Evolutionary conservation across 1,140 invertebrate genomes (phyloP), one percentile per base, ranked within the genome.

Genomic region (Druon quercuslanigerum): DNA sequence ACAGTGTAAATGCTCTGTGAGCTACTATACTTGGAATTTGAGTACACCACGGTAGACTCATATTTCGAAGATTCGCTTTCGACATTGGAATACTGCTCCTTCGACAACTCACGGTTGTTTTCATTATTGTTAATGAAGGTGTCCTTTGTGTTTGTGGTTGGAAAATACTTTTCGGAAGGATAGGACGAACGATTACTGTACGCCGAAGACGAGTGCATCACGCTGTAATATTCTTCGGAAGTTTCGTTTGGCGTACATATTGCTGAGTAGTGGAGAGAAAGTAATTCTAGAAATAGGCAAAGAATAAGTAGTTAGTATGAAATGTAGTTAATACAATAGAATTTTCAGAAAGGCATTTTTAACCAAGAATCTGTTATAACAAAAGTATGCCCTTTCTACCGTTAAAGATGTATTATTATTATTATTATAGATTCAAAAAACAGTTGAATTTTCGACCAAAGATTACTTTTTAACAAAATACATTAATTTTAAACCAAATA

Each of bases 181-280:
- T 75, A 86, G 25, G 79, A 79, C 16, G 82, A 77, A 50, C 87
- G 84, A 56, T 84, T 83, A 56, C 81, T 86, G 56, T 87, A 90
- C 46, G 87, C 79, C 25, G 88, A 84, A 33, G 87, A 84, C 56
- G 88, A 83, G 74, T 90, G 86, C 84, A 91, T 87, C 73, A 90
- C 80, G 76, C 82, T 88, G 79, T 90, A 90, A 66, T 90, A 90
- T 82, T 91, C 89, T 7, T 87, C 85, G 5, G 87, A 83, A 33
- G 80, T 77, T 66, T 89, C 87, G 66, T 50, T 82, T 56, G 83
- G 80, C 13, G 83, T 46, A 72, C 83, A 89, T 72, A 90, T 86
- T 75, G 89, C 82, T 6, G 91, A 87, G 56, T 91, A 92, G 74
- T 91, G 89, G 4, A 92, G 74, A 2, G 89, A 89, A 0, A 88